Evolutionary conservation across 2,888 invertebrate species (phyloP), one percentile per base, ranked within the genome.

Genomic region (Gibbula magus): DNA sequence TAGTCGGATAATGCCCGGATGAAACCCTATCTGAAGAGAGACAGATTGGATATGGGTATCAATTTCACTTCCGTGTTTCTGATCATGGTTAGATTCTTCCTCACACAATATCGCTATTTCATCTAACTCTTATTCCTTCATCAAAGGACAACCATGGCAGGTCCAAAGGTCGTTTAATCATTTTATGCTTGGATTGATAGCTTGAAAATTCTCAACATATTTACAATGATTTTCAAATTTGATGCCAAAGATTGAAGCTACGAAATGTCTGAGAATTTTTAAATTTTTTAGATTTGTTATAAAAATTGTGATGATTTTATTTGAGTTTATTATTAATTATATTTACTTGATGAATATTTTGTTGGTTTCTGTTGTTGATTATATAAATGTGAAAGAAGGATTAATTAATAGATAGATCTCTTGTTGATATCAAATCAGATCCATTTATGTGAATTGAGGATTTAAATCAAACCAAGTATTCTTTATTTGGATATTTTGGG

Each of bases 41-140:
- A 25, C 61, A 61, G 29, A 61, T 61, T 61, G 61, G 25, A 61
- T 61, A 61, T 61, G 61, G 61, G 61, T 61, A 61, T 61, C 61
- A 29, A 61, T 61, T 29, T 61, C 61, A n/a, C 61, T 61, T 25
- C 61, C 29, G 25, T 61, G 45, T 45, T 4, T 45, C 45, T 13
- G 10, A 5, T 13, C 45, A 45, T 10, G 45, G 45, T 45, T 13
- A 45, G 45, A 45, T 10, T 45, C 45, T 45, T 45, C 45, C 45
- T 13, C 13, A 10, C 45, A 45, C 45, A 61, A 61, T 29, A 61
- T 29, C 10, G 25, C 29, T 61, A 29, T 61, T 61, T 61, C 61
- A 61, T 61, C 61, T 61, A 61, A 29, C 29, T n/a, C 61, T 16
- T 25, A n/a, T 61, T 7, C 29, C 4, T 61, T 29, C 29, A 61